Base-by-base conservation (phyloP, 2,888 invertebrate genomes). In the Taphrorychus bicolor region DNA sequence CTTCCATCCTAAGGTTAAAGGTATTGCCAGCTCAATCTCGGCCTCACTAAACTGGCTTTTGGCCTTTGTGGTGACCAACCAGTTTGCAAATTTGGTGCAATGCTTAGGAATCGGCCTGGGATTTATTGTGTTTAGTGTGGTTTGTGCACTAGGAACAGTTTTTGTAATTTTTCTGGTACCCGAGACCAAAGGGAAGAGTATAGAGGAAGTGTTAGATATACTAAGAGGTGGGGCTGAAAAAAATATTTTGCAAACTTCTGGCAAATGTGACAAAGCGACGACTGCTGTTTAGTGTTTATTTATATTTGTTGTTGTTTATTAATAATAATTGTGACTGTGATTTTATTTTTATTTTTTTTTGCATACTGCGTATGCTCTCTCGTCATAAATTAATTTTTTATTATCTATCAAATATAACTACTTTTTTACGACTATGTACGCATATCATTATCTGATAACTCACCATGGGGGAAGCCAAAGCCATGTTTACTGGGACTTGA, bases 121-220 rank as follows among this genome's bases (percentile, higher is more conserved):
- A 0, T 87, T 93, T 71, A 88, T 87, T 83, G 81, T 89, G 65
- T 93, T 92, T 79, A 86, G 87, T 0, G 78, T 84, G 0, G 84
- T 86, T 21, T 88, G 89, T 72, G 73, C 87, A 0, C 67, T 88
- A 7, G 88, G 87, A 0, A 81, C 87, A 0, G 75, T 88, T 23
- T 92, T 92, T 78, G 87, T 90, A 0, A 85, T 85, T 59, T 83
- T 86, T 69, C 83, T 87, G 54, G 87, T 93, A 0, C 91, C 92
- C 0, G 93, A 93, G 80, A 88, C 88, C 0, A 88, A 87, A 78
- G 87, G 84, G 0, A 85, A 86, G 73, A 84, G 83, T 2, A 73
- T 87, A 49, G 80, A 84, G 45, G 86, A 88, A 71, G 86, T 89
- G 40, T 86, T 86, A 66, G 80, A 83, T 65, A 84, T 86, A 66